phyloP scores from a whole-genome alignment of 2,888 invertebrate species.

The Ophioninae sp. region DNA sequence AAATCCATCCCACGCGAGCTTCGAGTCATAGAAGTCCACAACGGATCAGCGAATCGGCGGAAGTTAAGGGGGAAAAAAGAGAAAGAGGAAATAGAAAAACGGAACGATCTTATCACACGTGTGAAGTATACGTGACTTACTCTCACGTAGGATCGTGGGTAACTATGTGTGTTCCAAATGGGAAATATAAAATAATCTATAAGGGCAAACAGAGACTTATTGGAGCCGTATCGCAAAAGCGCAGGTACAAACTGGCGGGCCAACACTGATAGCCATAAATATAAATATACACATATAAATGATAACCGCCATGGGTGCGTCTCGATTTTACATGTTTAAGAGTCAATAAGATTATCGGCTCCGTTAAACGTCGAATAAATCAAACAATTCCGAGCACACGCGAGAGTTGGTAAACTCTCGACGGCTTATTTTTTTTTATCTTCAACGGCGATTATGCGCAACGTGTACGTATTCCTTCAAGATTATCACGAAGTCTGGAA shows the following conservation, averaged over 20 bases:
- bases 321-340: slow-evolving; percentile 64
- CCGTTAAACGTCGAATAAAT: slow-evolving; percentile 72
- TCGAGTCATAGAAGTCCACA: background rate
- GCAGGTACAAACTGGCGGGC: slow-evolving; percentile 26
- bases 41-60: slow-evolving; percentile 13
- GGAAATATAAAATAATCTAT: slow-evolving; percentile 55
- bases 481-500: slow-evolving; percentile 16
- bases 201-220: slow-evolving; percentile 56
- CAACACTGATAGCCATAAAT: slow-evolving; percentile 12
- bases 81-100: slow-evolving; percentile 29
- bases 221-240: slow-evolving; percentile 38
- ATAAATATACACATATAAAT: slow-evolving; percentile 9
- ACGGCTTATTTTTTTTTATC: slow-evolving; percentile 47
- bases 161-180: slow-evolving; percentile 9
- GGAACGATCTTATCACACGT: slow-evolving; percentile 22
- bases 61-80: slow-evolving; percentile 31
- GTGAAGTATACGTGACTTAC: slow-evolving; percentile 19
- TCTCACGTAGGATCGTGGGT: background rate
- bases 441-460: slow-evolving; percentile 50
- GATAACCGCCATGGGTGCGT: slow-evolving; percentile 60
- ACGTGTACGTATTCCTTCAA: slow-evolving; percentile 31
- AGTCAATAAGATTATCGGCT: slow-evolving; percentile 75
- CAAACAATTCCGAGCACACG: slow-evolving; percentile 67
- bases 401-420: slow-evolving; percentile 53
- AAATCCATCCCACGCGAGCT: background rate